phyloP scores from a whole-genome alignment of 2,113 vertebrate species.

The Turdus rufiventris region DNA sequence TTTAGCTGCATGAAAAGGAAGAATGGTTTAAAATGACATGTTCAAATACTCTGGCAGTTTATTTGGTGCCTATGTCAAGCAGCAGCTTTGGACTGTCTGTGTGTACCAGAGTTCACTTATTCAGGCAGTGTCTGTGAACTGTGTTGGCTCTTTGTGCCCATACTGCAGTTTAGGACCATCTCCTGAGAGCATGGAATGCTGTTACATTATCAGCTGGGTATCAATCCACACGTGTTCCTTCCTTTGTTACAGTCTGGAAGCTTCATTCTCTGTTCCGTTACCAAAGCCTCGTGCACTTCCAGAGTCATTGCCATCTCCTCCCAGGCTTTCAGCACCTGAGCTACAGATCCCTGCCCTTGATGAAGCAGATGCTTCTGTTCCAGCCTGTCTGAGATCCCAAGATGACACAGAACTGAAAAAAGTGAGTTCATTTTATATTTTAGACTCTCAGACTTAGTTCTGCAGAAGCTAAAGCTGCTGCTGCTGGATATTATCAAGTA shows the following conservation, averaged over 20 bases:
- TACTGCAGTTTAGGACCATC: background rate
- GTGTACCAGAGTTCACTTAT: background rate
- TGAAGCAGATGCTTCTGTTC: slow-evolving; percentile 40
- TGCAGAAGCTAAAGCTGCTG: background rate
- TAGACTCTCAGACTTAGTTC: background rate
- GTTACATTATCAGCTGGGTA: background rate
- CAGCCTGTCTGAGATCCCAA: slow-evolving; percentile 34
- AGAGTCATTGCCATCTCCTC: slow-evolving; percentile 22
- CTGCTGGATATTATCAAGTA: background rate
- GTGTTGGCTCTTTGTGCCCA: background rate
- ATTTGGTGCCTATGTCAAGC: background rate
- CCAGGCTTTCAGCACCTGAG: slow-evolving; percentile 45
- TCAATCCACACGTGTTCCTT: background rate
- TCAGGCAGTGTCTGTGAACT: background rate
- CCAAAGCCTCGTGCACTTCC: slow-evolving; percentile 57
- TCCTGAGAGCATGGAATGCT: background rate
- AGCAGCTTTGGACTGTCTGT: background rate
- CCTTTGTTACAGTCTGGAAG: slow-evolving; percentile 52
- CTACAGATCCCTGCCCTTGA: slow-evolving; percentile 38
- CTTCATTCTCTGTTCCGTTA: slow-evolving; percentile 31
- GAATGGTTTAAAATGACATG: background rate
- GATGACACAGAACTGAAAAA: slow-evolving; percentile 60
- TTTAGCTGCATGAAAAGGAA: background rate
- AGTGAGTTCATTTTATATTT: slow-evolving; percentile 48
- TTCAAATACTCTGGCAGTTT: background rate